phyloP scores from a whole-genome alignment of 2,888 invertebrate genomes.

The Drosophila lutescens region DNA sequence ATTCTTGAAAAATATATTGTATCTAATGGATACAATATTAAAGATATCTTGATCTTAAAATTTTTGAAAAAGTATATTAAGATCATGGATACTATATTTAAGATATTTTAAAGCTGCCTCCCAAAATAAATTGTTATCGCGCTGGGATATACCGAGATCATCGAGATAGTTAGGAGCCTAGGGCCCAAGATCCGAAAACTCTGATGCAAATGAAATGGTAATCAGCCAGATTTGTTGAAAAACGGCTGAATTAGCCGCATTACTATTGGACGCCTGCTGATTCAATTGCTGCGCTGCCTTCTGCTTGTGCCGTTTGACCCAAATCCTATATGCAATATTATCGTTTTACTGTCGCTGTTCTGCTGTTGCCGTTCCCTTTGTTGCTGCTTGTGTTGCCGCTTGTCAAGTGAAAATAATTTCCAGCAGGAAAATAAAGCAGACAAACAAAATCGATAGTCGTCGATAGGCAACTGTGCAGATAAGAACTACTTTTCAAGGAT shows the following conservation, averaged over 20 bases:
- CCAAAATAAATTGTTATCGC: no score
- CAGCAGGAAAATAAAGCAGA: constrained; percentile 16
- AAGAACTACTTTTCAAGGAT: constrained; percentile 39
- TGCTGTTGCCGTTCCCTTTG: constrained; percentile 5
- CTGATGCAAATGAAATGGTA: neutral
- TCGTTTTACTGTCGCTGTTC: constrained; percentile 29
- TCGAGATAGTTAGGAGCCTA: no score
- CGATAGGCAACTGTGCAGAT: constrained; percentile 33
- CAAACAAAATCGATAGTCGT: constrained; percentile 30
- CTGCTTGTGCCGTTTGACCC: constrained; percentile 38
- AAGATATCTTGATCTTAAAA: no score
- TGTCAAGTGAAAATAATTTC: constrained; percentile 53
- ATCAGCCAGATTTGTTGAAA: neutral
- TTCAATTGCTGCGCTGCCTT: constrained; percentile 24
- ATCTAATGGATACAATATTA: no score
- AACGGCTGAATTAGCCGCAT: constrained; percentile 21
- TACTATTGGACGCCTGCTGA: constrained; percentile 26
- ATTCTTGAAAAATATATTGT: no score
- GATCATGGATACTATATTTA: no score
- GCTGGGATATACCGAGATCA: no score
- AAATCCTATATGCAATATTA: constrained; percentile 45
- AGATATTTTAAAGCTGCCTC: no score
- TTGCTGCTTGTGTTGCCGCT: constrained; percentile 13
- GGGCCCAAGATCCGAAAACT: no score
- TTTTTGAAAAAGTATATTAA: no score